Evolutionary conservation across 2,888 invertebrate species (phyloP).

Genomic region (Opisthograptis luteolata): DNA sequence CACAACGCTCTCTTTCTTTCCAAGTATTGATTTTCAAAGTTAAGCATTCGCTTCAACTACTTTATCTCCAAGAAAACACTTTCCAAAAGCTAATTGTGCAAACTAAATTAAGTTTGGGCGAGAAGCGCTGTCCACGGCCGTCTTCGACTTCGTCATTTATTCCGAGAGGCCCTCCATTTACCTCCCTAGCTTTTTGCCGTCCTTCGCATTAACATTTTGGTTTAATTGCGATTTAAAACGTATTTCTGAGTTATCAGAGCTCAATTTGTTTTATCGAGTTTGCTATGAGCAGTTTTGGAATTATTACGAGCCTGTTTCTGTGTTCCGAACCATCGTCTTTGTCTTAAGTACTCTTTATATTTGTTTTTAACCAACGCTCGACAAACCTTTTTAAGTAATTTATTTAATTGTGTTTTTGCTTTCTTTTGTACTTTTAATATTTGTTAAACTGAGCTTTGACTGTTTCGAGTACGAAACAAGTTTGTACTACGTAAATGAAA

Average conservation of each 20-base stretch:
- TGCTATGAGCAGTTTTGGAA: constrained; percentile 33
- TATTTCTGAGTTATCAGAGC: constrained; percentile 60
- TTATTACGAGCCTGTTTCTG: constrained; percentile 27
- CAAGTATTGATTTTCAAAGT: constrained; percentile 36
- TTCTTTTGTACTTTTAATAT: constrained; percentile 26
- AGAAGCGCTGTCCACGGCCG: constrained; percentile 54
- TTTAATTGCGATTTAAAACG: constrained; percentile 61
- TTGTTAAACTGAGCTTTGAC: constrained; percentile 10
- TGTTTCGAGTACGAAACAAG: constrained; percentile 5
- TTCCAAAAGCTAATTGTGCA: constrained; percentile 64
- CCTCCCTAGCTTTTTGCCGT: constrained; percentile 51
- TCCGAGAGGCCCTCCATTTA: constrained; percentile 56
- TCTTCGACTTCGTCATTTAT: constrained; percentile 57
- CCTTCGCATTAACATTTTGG: constrained; percentile 51
- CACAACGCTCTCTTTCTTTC: constrained; percentile 26
- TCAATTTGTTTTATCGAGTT: constrained; percentile 54
- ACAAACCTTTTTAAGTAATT: constrained; percentile 51
- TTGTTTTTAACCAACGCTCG: constrained; percentile 49
- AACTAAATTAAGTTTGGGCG: constrained; percentile 64
- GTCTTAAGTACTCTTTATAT: constrained; percentile 50
- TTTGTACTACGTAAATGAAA: too few relatives aligned
- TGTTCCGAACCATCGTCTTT: constrained; percentile 39
- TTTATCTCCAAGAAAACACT: constrained; percentile 53
- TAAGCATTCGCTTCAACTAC: constrained; percentile 42
- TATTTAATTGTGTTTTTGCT: constrained; percentile 44